These are phyloP conservation scores for Stenurella melanura DNA, from an alignment of 2,888 invertebrate species.

Conservation along the genomic window DNA sequence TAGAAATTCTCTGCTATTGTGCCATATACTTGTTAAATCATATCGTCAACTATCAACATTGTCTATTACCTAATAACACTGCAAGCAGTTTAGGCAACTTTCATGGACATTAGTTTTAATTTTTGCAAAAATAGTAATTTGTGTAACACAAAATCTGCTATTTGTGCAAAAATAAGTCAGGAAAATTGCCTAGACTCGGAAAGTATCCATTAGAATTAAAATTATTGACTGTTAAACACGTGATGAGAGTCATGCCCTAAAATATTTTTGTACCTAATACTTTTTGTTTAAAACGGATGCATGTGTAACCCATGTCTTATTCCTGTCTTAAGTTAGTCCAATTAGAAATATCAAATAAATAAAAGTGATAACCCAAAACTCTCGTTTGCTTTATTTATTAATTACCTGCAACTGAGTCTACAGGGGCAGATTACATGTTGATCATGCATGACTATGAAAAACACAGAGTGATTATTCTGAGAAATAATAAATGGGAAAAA, in stretches of 20 bases:
- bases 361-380: not conserved
- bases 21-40: not conserved
- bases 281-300: not conserved
- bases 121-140: not conserved
- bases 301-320: conserved; percentile 1
- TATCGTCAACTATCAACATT: not conserved
- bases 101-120: not conserved
- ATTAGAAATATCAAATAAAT: not conserved
- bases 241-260: not conserved
- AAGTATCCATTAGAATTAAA: not conserved
- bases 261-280: not conserved
- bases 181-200: not conserved
- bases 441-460: too few relatives aligned
- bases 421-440: too few relatives aligned
- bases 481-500: too few relatives aligned
- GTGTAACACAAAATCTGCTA: not conserved
- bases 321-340: not conserved
- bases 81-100: not conserved
- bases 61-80: not conserved
- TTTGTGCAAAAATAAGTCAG: not conserved
- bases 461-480: too few relatives aligned
- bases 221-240: not conserved
- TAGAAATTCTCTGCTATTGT: not conserved
- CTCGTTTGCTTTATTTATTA: not conserved
- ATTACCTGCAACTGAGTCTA: not conserved